phyloP scores from a whole-genome alignment of 2,888 invertebrate genomes.

The Campoplex nolae region DNA sequence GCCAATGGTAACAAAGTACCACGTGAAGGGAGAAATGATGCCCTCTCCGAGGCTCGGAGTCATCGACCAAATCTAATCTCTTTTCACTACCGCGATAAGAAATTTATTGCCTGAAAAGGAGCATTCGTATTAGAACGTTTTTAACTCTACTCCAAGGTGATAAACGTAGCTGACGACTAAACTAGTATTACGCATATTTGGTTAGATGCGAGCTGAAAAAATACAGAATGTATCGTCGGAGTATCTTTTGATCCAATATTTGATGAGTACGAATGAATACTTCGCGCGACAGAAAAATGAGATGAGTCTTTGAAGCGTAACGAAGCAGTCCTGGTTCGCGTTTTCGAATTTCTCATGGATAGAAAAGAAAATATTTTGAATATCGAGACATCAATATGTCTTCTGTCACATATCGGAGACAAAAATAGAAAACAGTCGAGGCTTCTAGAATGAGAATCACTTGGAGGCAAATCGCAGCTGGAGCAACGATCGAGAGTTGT shows the following conservation, averaged over 20 bases:
- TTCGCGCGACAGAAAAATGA: neutral
- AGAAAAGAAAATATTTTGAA: neutral
- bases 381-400: neutral
- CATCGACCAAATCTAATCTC: slow-evolving; percentile 32
- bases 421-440: neutral
- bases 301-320: no score
- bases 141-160: neutral
- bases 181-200: neutral
- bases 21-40: slow-evolving; percentile 12
- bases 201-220: neutral
- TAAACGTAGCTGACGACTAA: neutral
- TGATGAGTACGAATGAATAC: neutral
- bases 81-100: neutral
- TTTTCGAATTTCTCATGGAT: neutral
- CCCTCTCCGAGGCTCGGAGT: slow-evolving; percentile 11
- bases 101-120: neutral
- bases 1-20: slow-evolving; percentile 44
- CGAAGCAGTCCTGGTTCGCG: no score
- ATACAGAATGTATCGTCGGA: neutral
- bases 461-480: slow-evolving; percentile 9
- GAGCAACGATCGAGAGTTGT: slow-evolving; percentile 33
- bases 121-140: neutral
- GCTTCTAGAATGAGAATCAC: slow-evolving; percentile 20
- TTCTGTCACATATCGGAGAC: neutral
- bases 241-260: neutral